phyloP scores from a whole-genome alignment of 2,888 invertebrate species.

The Serrognathus titanus region DNA sequence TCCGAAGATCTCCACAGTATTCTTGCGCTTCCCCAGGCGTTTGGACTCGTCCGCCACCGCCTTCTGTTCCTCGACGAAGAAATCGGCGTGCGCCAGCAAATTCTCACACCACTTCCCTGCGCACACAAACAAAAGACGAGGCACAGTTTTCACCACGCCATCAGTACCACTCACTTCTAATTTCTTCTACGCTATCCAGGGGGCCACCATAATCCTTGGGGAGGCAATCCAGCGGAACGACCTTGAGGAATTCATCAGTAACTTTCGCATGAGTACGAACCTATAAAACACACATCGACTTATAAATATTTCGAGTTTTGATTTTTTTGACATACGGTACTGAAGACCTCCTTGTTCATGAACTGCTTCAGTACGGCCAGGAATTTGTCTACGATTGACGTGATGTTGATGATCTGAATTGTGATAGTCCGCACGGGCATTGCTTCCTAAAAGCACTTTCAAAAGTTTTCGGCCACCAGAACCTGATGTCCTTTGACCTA shows the following conservation, averaged over 20 bases:
- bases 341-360: slow-evolving; percentile 62
- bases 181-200: background rate
- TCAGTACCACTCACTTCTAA: background rate
- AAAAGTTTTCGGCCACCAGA: background rate
- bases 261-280: too few species aligned
- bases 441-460: slow-evolving; percentile 54
- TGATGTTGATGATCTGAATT: slow-evolving; percentile 66
- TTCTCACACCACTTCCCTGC: background rate
- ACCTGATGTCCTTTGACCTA: slow-evolving; percentile 26
- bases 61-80: slow-evolving; percentile 50
- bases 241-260: background rate
- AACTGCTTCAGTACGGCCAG: slow-evolving; percentile 66
- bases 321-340: slow-evolving; percentile 39
- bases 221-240: slow-evolving; percentile 16
- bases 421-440: slow-evolving; percentile 63
- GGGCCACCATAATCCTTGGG: slow-evolving; percentile 19
- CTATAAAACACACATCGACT: too few species aligned
- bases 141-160: background rate
- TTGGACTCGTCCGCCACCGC: slow-evolving; percentile 55
- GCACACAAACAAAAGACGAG: background rate
- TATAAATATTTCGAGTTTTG: too few species aligned
- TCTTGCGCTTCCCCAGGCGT: slow-evolving; percentile 61
- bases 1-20: slow-evolving; percentile 58
- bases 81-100: slow-evolving; percentile 38
- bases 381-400: slow-evolving; percentile 65